Evolutionary conservation across 2,888 invertebrate genomes (phyloP), one percentile per base, ranked within the genome.

Genomic region (Troides oblongomaculatus): DNA sequence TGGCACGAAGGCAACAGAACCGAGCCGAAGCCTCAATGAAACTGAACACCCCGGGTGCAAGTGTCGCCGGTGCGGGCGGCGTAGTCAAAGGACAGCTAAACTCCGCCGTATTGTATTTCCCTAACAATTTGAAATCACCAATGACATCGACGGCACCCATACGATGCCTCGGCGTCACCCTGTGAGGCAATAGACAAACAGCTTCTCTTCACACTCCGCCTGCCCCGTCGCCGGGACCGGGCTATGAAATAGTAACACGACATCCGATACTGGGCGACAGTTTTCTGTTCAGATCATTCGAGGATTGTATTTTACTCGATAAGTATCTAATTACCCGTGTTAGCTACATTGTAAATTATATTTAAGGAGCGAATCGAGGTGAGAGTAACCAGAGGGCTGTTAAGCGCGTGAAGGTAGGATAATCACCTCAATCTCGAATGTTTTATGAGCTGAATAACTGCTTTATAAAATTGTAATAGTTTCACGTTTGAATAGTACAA

Each of bases 151-250:
- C 82, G 76, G 81, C 79, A 83, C 81, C 84, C 84, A 81, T 89
- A 87, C 88, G 87, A 83, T 81, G 83, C 85, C 86, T 85, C 76
- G 83, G 84, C 84, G 81, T 85, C 87, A 84, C 86, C 87, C 87
- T 83, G 82, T 86, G 78, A 82, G 78, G 81, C 86, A 86, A 88
- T 89, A 88, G 85, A 85, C 81, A 85, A 83, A 86, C 84, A 83
- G 79, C 80, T 84, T 84, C 84, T 81, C 80, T 80, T 86, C 82
- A 86, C 84, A 83, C 86, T 78, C 77, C 83, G 84, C 68, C 77
- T 83, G 78, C 76, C 85, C 81, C 77, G 81, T 84, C 83, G 82
- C 84, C 83, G 83, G 79, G 83, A 83, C 83, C 81, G 80, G 79
- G 82, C 84, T 87, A 83, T 86, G 83, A 86, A 85, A 85, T 83